A percentile compares a stretch with the other conserved stretches of the same genome.
Conservation (phyloP, 2,797 vertebrate genomes). For the Neosilurus mollespiculum region DNA sequence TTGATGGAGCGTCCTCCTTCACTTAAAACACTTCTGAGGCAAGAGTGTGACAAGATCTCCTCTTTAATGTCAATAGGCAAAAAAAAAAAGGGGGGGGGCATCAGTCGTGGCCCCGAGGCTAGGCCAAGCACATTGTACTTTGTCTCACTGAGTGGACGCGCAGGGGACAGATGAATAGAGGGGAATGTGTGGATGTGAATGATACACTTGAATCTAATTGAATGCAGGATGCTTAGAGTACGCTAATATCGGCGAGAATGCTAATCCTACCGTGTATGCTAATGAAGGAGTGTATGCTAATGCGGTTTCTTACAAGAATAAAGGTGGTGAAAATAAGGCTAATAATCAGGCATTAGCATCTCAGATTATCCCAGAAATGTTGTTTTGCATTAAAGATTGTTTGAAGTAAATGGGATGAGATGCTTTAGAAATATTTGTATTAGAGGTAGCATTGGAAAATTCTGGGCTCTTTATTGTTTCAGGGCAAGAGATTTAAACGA, state of each 20-base stretch:
- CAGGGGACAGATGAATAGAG: constrained; percentile 30
- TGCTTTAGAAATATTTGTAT: not conserved
- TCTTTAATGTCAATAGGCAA: constrained; percentile 19
- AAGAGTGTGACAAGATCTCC: not conserved
- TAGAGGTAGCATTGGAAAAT: not conserved
- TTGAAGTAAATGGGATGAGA: not conserved
- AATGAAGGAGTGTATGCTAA: not conserved
- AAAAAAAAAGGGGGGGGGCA: constrained; percentile 18
- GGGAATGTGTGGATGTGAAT: constrained; percentile 33
- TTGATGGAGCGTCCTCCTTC: constrained; percentile 9
- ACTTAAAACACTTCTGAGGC: constrained; percentile 13
- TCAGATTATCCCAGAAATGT: not conserved
- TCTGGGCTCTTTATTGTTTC: not conserved
- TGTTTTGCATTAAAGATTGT: constrained; percentile 1
- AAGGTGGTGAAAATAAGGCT: constrained; percentile 37
- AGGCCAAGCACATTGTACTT: constrained; percentile 1
- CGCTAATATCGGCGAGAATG: not conserved
- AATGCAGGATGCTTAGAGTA: constrained; percentile 33
- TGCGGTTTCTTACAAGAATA: not conserved
- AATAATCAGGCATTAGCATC: constrained; percentile 31
- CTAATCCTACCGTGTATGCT: constrained; percentile 1
- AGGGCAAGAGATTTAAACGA: too few species aligned
- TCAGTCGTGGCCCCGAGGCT: constrained; percentile 33
- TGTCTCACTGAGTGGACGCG: constrained; percentile 12
- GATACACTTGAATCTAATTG: constrained; percentile 27